phyloP scores from a whole-genome alignment of 2,797 vertebrate species.

The Onychomys arenicola region DNA sequence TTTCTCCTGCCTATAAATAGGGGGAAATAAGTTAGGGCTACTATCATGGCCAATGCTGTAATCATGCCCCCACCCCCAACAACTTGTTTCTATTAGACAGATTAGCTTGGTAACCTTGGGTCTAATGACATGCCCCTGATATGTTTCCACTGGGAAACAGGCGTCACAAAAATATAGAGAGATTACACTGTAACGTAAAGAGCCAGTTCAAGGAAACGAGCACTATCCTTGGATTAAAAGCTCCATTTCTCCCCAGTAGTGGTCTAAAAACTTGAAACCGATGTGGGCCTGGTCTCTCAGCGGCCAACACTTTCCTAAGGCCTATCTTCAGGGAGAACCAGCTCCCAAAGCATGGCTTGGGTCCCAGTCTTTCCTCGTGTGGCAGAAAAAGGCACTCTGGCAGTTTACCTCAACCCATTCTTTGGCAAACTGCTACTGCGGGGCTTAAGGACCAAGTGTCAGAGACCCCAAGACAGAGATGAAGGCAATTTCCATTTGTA shows the following conservation, averaged over 20 bases:
- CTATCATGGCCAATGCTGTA: not conserved
- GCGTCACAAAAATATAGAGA: not conserved
- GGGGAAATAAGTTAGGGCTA: not conserved
- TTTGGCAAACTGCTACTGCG: constrained; percentile 59
- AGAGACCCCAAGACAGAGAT: constrained; percentile 1
- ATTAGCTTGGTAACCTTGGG: not conserved
- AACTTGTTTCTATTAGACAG: not conserved
- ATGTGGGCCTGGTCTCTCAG: constrained; percentile 37
- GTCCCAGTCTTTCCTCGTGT: constrained; percentile 26
- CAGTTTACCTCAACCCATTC: constrained; percentile 54
- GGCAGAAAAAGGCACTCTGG: constrained; percentile 52
- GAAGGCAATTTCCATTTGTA: not conserved
- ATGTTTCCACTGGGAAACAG: not conserved
- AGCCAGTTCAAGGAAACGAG: constrained; percentile 52
- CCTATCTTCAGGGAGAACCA: constrained; percentile 6
- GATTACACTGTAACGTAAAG: constrained; percentile 24
- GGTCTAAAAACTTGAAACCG: constrained; percentile 43
- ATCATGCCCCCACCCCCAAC: not conserved
- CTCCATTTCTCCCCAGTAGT: not conserved
- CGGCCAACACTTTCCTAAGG: constrained; percentile 57
- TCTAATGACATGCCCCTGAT: constrained; percentile 15
- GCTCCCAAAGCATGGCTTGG: constrained; percentile 7
- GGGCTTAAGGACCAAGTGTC: constrained; percentile 46
- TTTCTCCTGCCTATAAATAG: constrained; percentile 36
- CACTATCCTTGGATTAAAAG: constrained; percentile 57